Evolutionary conservation across 2,888 invertebrate genomes (phyloP).

Genomic region (Drosophila nr. perissopoda): DNA sequence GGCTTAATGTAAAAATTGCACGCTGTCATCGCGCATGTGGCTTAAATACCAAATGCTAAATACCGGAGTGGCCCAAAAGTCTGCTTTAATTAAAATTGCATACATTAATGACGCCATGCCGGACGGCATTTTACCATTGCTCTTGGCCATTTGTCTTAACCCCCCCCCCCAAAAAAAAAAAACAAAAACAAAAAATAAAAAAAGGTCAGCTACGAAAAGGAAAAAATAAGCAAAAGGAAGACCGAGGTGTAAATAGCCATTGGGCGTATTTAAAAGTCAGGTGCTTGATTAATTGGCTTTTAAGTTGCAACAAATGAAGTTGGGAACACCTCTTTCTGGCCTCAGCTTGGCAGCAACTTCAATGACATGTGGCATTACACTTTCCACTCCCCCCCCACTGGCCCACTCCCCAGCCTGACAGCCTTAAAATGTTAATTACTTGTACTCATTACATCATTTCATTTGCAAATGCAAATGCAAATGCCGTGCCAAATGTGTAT

Average conservation of each 20-base stretch:
- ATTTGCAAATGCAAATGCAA: conserved; percentile 40
- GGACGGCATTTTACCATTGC: conserved; percentile 25
- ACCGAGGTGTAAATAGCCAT: conserved; percentile 12
- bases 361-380: conserved; percentile 46
- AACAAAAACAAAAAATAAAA: conserved; percentile 33
- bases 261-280: conserved; percentile 72
- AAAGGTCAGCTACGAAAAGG: conserved; percentile 67
- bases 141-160: conserved; percentile 48
- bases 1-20: conserved; percentile 64
- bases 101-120: conserved; percentile 72
- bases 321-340: conserved; percentile 46
- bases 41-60: conserved; percentile 28
- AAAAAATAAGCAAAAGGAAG: not conserved
- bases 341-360: conserved; percentile 10
- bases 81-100: conserved; percentile 80
- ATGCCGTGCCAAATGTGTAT: conserved; percentile 46
- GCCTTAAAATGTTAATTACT: conserved; percentile 68
- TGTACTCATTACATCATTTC: conserved; percentile 65
- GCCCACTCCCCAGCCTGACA: not conserved
- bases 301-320: conserved; percentile 74
- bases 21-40: conserved; percentile 68
- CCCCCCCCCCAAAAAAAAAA: not conserved
- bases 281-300: conserved; percentile 76
- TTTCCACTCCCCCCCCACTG: not conserved
- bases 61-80: conserved; percentile 25